Evolutionary conservation across 2,888 invertebrate species (phyloP).

Genomic region (Druceiella hillmani): DNA sequence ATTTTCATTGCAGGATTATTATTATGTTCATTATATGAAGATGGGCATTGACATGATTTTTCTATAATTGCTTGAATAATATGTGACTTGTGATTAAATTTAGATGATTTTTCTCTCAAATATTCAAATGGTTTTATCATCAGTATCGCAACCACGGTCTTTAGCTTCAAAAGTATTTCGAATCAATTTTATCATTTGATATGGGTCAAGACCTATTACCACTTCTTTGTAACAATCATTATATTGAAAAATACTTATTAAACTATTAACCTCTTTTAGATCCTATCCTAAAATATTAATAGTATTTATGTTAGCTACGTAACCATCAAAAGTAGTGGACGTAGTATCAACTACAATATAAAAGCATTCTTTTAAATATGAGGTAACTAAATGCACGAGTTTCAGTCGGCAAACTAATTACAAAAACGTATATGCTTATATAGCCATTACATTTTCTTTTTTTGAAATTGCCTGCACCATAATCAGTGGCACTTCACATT

Average conservation of each 20-base stretch:
- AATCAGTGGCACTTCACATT: no score
- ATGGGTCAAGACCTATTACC: slow-evolving; percentile 1
- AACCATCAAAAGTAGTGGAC: no score
- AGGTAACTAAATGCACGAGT: no score
- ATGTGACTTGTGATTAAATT: no score
- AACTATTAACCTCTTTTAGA: background rate
- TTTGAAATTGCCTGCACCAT: slow-evolving; percentile 9
- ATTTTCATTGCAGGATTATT: no score
- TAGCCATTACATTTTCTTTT: slow-evolving; percentile 14
- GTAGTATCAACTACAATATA: no score
- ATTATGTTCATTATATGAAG: no score
- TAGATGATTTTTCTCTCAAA: no score
- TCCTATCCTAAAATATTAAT: background rate
- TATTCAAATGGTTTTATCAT: slow-evolving; percentile 4
- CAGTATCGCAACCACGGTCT: background rate
- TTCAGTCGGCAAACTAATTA: slow-evolving; percentile 18
- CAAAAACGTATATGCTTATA: slow-evolving; percentile 12
- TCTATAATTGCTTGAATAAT: no score
- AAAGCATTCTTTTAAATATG: no score
- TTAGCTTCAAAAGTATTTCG: slow-evolving; percentile 6
- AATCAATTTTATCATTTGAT: slow-evolving; percentile 6
- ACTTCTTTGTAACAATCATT: slow-evolving; percentile 10
- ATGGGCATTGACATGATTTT: no score
- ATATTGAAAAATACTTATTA: slow-evolving; percentile 16
- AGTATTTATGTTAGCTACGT: background rate